These are phyloP conservation scores for Python bivittatus DNA, from an alignment of 2,113 vertebrate species.

Conservation along the genomic window DNA sequence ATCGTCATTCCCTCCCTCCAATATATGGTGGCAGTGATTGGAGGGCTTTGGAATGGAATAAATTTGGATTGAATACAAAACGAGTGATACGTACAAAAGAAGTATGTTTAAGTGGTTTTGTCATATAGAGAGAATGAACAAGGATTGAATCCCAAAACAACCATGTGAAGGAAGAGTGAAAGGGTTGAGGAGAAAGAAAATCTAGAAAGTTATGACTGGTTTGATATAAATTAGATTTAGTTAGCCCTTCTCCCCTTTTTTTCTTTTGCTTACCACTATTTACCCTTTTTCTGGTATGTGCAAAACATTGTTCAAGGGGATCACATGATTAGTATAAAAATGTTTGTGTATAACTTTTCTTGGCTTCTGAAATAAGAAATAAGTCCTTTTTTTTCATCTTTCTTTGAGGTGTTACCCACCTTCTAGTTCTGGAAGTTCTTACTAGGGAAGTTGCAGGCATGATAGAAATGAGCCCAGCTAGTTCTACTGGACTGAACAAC, in stretches of 20 bases:
- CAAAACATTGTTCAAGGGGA: neutral
- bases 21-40: too few species aligned
- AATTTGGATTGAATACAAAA: too few species aligned
- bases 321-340: neutral
- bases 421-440: neutral
- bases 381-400: neutral
- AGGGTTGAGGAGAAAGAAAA: too few species aligned
- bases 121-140: too few species aligned
- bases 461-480: neutral
- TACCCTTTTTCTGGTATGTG: neutral
- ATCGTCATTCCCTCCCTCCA: too few species aligned
- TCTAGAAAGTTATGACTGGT: neutral
- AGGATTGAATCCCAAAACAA: too few species aligned
- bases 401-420: neutral
- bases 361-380: neutral
- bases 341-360: neutral
- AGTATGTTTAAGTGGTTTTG: too few species aligned
- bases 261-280: neutral
- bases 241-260: neutral
- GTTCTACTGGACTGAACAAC: neutral
- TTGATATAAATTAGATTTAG: neutral
- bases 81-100: too few species aligned
- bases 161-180: too few species aligned
- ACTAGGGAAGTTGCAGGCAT: neutral
- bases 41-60: too few species aligned